Evolutionary conservation across 2,888 invertebrate genomes (phyloP).

Genomic region (Liopterus haemorrhoidalis): DNA sequence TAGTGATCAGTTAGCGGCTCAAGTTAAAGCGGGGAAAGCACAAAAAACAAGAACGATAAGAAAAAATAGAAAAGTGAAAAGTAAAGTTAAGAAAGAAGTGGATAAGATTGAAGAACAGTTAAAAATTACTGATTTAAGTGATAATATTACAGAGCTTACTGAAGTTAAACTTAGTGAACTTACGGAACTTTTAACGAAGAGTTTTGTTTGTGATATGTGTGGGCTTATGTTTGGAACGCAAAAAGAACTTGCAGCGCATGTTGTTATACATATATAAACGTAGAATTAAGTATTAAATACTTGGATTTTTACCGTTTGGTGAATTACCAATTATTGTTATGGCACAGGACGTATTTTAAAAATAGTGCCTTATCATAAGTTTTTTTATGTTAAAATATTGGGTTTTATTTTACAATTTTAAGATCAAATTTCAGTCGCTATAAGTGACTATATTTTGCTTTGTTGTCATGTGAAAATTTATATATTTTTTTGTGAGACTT

Average conservation of each 20-base stretch:
- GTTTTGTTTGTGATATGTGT: constrained; percentile 41
- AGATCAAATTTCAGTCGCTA: too few species aligned
- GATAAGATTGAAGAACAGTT: constrained; percentile 6
- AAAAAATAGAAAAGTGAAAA: constrained; percentile 31
- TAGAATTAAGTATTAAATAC: background rate
- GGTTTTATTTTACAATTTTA: too few species aligned
- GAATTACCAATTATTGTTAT: too few species aligned
- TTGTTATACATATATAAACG: constrained; percentile 43
- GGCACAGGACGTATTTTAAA: too few species aligned
- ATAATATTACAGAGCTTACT: constrained; percentile 4
- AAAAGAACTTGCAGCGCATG: constrained; percentile 42
- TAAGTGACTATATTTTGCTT: too few species aligned
- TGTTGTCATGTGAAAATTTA: too few species aligned
- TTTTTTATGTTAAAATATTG: too few species aligned
- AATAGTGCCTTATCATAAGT: too few species aligned
- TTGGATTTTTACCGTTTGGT: background rate
- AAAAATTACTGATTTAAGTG: constrained; percentile 21
- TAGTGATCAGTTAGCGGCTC: constrained; percentile 49
- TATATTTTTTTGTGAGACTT: too few species aligned
- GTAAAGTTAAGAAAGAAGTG: constrained; percentile 4
- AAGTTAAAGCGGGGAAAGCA: constrained; percentile 38
- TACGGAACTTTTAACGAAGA: constrained; percentile 1
- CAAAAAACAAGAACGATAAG: constrained; percentile 36
- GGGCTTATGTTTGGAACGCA: constrained; percentile 42
- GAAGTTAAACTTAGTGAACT: constrained; percentile 11